Conservation (phyloP, 2,888 invertebrate species). For the Pharmacophagus antenor region DNA sequence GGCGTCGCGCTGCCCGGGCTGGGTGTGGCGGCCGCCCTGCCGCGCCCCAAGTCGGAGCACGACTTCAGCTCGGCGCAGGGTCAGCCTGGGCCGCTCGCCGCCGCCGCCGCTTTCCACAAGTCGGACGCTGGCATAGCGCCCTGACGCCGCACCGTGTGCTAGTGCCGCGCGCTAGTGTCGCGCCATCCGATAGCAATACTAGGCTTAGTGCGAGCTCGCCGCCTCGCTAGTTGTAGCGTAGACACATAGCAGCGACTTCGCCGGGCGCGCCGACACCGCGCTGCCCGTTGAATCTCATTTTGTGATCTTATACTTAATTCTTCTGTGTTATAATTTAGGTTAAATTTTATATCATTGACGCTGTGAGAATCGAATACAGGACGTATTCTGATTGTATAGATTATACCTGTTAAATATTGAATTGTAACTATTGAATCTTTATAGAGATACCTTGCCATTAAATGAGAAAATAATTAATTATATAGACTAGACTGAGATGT, state of each 20-base stretch:
- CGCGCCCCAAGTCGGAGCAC: slow-evolving; percentile 91
- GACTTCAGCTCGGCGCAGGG: slow-evolving; percentile 86
- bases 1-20: slow-evolving; percentile 86
- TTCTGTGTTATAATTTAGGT: slow-evolving; percentile 82
- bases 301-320: slow-evolving; percentile 82
- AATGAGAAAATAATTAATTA: slow-evolving; percentile 68
- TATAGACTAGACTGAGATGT: slow-evolving; percentile 81
- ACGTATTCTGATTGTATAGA: slow-evolving; percentile 74
- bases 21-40: slow-evolving; percentile 81
- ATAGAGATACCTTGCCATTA: slow-evolving; percentile 80
- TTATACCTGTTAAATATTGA: slow-evolving; percentile 79
- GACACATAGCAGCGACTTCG: slow-evolving; percentile 77
- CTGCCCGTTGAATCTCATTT: slow-evolving; percentile 80
- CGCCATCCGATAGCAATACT: slow-evolving; percentile 72
- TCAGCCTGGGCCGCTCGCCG: slow-evolving; percentile 76
- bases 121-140: slow-evolving; percentile 90
- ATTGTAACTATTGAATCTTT: slow-evolving; percentile 78
- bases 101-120: slow-evolving; percentile 86
- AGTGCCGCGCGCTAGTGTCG: slow-evolving; percentile 64
- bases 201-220: slow-evolving; percentile 75
- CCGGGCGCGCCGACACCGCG: slow-evolving; percentile 65
- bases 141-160: slow-evolving; percentile 86
- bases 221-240: slow-evolving; percentile 78
- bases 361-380: slow-evolving; percentile 75
- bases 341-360: slow-evolving; percentile 81